Conservation (phyloP, 2,797 vertebrate genomes). For the Gouania willdenowi region DNA sequence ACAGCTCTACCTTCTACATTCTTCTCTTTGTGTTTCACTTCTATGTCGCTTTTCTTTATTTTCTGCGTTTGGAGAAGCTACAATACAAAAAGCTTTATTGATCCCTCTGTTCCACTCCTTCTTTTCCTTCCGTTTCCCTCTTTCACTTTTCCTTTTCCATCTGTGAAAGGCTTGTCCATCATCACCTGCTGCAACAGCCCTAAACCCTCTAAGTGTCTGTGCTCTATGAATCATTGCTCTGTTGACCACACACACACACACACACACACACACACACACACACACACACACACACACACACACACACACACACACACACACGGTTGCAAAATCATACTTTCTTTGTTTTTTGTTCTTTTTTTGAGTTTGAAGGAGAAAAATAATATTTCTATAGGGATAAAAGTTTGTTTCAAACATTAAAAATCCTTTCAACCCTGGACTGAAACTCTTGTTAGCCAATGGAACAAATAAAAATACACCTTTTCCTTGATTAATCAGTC, state of each 20-base stretch:
- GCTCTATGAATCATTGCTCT: constrained; percentile 66
- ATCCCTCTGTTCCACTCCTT: constrained; percentile 33
- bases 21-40: background rate
- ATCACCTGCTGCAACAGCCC: constrained; percentile 57
- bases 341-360: too few species aligned
- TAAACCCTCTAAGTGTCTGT: constrained; percentile 62
- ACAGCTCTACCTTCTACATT: constrained; percentile 5
- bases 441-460: too few species aligned
- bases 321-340: too few species aligned
- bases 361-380: too few species aligned
- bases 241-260: constrained; percentile 61
- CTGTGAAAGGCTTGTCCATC: constrained; percentile 64
- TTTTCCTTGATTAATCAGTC: too few species aligned
- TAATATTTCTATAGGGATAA: too few species aligned
- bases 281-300: too few species aligned
- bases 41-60: background rate
- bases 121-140: constrained; percentile 33
- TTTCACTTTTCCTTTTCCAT: constrained; percentile 8
- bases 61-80: too few species aligned
- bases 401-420: too few species aligned
- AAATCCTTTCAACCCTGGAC: too few species aligned
- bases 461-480: too few species aligned
- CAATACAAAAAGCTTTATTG: constrained; percentile 8
- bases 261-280: constrained; percentile 28
- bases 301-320: too few species aligned